Evolutionary conservation across 1,140 invertebrate species (phyloP).

Genomic region (Augochlora pura): DNA sequence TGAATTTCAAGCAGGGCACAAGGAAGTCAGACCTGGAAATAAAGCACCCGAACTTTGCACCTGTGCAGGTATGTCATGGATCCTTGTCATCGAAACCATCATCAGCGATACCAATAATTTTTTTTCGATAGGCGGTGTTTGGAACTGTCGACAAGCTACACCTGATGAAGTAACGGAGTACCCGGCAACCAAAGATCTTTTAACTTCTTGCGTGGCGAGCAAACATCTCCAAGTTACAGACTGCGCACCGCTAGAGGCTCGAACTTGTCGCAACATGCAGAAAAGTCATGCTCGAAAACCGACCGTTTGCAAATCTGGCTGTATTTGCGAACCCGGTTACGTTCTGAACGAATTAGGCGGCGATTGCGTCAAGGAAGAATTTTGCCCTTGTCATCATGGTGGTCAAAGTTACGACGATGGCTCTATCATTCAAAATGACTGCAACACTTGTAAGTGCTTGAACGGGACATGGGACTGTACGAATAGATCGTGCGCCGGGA

Average conservation of each 20-base stretch:
- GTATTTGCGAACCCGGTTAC: slow-evolving; percentile 88
- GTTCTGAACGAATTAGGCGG: slow-evolving; percentile 86
- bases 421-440: slow-evolving; percentile 88
- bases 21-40: slow-evolving; percentile 85
- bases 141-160: slow-evolving; percentile 86
- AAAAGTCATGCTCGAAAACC: slow-evolving; percentile 73
- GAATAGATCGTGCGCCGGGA: slow-evolving; percentile 83
- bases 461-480: slow-evolving; percentile 87
- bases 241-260: slow-evolving; percentile 87
- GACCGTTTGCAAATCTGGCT: slow-evolving; percentile 87
- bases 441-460: slow-evolving; percentile 88
- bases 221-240: slow-evolving; percentile 87
- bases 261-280: slow-evolving; percentile 92
- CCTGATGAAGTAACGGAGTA: slow-evolving; percentile 83
- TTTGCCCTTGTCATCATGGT: slow-evolving; percentile 94
- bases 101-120: not conserved
- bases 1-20: slow-evolving; percentile 87
- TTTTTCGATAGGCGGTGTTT: slow-evolving; percentile 75
- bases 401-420: slow-evolving; percentile 90
- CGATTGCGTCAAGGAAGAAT: slow-evolving; percentile 84
- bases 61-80: slow-evolving; percentile 82
- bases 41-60: slow-evolving; percentile 86
- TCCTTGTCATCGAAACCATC: not conserved
- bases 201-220: slow-evolving; percentile 82
- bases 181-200: slow-evolving; percentile 82